These are phyloP conservation scores for Cheirogaleus medius DNA, from an alignment of 2,113 vertebrate species.

Conservation along the genomic window DNA sequence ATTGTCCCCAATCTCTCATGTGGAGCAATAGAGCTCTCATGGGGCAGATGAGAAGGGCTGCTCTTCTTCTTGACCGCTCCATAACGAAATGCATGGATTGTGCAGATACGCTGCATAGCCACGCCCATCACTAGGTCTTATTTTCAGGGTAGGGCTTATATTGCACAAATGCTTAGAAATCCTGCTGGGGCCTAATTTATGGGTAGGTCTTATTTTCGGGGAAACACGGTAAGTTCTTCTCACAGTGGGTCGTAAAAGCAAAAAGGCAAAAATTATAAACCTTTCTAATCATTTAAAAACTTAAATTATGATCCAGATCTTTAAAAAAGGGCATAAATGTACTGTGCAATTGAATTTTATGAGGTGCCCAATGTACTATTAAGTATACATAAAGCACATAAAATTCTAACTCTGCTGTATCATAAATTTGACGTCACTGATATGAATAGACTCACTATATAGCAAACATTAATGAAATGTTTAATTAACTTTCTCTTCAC, in stretches of 20 bases:
- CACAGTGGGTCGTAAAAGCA: constrained; percentile 40
- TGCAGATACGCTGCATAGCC: too few species aligned
- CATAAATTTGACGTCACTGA: constrained; percentile 67
- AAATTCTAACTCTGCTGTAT: constrained; percentile 54
- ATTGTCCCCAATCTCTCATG: too few species aligned
- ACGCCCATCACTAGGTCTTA: too few species aligned
- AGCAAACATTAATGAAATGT: constrained; percentile 62
- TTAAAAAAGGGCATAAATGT: constrained; percentile 47
- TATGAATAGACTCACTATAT: constrained; percentile 42
- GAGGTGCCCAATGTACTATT: constrained; percentile 54
- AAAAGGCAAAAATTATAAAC: constrained; percentile 64
- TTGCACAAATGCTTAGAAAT: too few species aligned
- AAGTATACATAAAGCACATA: constrained; percentile 69
- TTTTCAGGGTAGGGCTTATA: too few species aligned
- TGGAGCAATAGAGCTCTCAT: too few species aligned
- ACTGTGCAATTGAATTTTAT: constrained; percentile 68
- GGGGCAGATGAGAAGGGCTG: too few species aligned
- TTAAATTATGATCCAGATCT: constrained; percentile 58
- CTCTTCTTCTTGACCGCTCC: too few species aligned
- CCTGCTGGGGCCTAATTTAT: too few species aligned
- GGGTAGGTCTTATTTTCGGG: too few species aligned
- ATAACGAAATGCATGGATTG: too few species aligned
- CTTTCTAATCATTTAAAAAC: constrained; percentile 61
- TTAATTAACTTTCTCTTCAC: constrained; percentile 58
- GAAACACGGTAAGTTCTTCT: constrained; percentile 34